Base-by-base conservation (phyloP, 2,888 invertebrate species). In the Thereva nobilitata region DNA sequence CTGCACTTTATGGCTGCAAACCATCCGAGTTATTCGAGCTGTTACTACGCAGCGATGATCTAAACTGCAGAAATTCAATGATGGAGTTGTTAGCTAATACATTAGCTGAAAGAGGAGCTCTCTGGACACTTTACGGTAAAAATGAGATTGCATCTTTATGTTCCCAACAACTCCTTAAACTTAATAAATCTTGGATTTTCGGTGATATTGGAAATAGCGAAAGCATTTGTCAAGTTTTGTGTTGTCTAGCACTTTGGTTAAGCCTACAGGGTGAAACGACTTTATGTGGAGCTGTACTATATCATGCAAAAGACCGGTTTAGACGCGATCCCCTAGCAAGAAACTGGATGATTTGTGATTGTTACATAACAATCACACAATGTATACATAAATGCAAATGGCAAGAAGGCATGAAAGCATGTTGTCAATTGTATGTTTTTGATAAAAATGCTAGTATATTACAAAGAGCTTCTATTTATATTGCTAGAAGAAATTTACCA, bases 41-140 rank as follows among this genome's bases (percentile, higher is more conserved):
- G 56, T 83, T 95, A 68, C 87, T 89, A 72, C 91, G 90, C 79
- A 93, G 93, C 70, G 95, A 95, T 75, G 86, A 92, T 9, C 83
- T 94, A 7, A 95, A 94, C 79, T 92, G 90, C 76, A 89, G 92
- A 71, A 90, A 93, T 77, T 91, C 92, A 0, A 86, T 92, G 82
- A 85, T 88, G 3, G 93, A 93, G 72, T 83, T 95, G 64, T 89
- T 91, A 70, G 89, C 91, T 71, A 89, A 90, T 70, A 91, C 91
- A 34, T 86, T 91, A 72, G 88, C 91, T 0, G 89, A 93, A 79
- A 89, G 92, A 72, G 89, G 93, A 1, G 91, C 92, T 0, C 82
- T 96, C 7, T 95, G 95, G 95, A 86, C 89, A 9, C 86, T 92
- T 65, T 95, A 94, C 77, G 96, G 96, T 0, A 91, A 93, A 79